These are phyloP conservation scores for Monoplex corrugatus DNA, from an alignment of 2,888 invertebrate genomes.

Conservation along the genomic window DNA sequence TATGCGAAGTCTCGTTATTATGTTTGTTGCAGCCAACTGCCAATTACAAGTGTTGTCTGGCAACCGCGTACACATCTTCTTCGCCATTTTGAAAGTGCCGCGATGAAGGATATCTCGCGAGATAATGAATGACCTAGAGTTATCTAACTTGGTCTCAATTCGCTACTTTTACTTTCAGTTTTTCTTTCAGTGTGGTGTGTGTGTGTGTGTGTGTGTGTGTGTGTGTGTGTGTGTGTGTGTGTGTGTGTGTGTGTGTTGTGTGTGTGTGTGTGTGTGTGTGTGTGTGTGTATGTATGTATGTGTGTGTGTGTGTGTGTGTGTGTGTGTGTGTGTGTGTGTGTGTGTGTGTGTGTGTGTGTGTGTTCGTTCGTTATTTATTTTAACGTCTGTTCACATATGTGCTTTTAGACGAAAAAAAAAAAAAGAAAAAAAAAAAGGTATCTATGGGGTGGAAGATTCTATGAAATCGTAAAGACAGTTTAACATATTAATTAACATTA, in stretches of 20 bases:
- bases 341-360: background rate
- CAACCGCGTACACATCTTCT: slow-evolving; percentile 17
- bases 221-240: slow-evolving; percentile 8
- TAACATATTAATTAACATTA: too few species aligned
- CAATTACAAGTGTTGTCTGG: slow-evolving; percentile 30
- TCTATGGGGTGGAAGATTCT: too few species aligned
- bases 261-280: background rate
- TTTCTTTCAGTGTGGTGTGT: background rate
- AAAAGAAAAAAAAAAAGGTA: too few species aligned
- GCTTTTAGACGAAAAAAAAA: too few species aligned
- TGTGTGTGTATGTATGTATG: background rate
- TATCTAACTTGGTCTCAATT: background rate
- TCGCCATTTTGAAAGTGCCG: slow-evolving; percentile 51
- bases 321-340: background rate
- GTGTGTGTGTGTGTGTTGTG: background rate
- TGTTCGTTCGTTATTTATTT: too few species aligned
- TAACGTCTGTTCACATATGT: too few species aligned
- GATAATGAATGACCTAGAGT: background rate
- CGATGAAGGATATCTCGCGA: slow-evolving; percentile 17
- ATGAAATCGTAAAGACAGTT: too few species aligned
- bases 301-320: background rate
- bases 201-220: background rate
- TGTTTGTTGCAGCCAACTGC: background rate
- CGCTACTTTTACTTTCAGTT: background rate
- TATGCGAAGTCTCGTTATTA: background rate